Base-by-base conservation (phyloP, 2,888 invertebrate species). In the Hirtodrosophila trivittata region DNA sequence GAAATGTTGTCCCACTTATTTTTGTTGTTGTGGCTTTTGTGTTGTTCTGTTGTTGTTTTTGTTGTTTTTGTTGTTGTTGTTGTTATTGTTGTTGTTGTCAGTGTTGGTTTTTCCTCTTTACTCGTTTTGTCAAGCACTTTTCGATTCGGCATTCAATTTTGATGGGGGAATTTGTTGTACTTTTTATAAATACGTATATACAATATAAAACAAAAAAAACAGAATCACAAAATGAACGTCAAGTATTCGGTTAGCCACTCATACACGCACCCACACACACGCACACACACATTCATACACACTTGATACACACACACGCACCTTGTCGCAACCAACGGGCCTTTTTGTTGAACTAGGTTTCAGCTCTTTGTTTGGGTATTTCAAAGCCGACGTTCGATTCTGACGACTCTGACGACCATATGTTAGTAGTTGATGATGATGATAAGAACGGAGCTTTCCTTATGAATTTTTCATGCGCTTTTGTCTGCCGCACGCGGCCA, bases 381-480 rank as follows among this genome's bases (percentile, higher is more conserved):
- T 10, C 32, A 72, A 72, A 66, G 65, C 49, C 67, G 52, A 58
- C 49, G 46, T 56, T 64, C 75, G 72, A 73, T 62, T 51, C 63
- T 26, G 59, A 55, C 62, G 43, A 60, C 45, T 38, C 47, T 70
- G 55, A 51, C 59, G 63, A 12, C 25, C 16, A 12, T 16, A 28
- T 45, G 41, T 52, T 35, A 28, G 47, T 25, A 39, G 26, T 12
- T 32, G 43, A 43, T 50, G 46, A n/a, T 42, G 38, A 12, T 30
- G 26, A 30, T 30, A 43, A 13, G 6, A 6, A 8, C 47, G 26
- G 50, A 50, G 28, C 43, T 43, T 50, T 50, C 5, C 70, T 73
- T 65, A 87, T 87, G 76, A 86, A 87, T 87, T 83, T 85, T 88
- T 88, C 75, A 88, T 88, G 88, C 87, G 89, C 87, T 84, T 76